A percentile compares a stretch with the other conserved stretches of the same genome.
These are phyloP conservation scores for Hydrozoanthus tunicans DNA, from an alignment of 64 coral and sea anemone genomes.

Conservation along the genomic window DNA sequence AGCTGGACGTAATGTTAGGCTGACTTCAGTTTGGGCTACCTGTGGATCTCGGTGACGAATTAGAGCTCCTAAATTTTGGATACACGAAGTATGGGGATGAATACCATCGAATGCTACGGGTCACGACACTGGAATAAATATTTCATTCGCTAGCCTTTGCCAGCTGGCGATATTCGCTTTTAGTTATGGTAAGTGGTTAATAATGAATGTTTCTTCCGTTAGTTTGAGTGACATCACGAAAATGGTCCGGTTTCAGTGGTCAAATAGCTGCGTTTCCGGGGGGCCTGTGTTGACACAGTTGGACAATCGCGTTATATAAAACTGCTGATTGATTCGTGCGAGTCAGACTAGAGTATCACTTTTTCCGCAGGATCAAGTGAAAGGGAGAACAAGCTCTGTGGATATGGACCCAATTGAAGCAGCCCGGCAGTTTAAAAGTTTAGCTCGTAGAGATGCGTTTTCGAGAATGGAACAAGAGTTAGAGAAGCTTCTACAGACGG, in stretches of 20 bases:
- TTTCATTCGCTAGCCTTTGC: background rate
- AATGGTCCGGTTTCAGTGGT: background rate
- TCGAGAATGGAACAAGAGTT: constrained; percentile 57
- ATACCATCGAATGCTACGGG: background rate
- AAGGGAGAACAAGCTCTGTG: background rate
- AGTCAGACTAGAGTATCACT: background rate
- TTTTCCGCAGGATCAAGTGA: constrained; percentile 14
- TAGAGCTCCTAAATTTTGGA: background rate
- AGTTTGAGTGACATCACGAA: background rate
- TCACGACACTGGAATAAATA: constrained; percentile 7
- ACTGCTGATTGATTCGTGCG: background rate
- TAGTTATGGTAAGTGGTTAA: constrained; percentile 43
- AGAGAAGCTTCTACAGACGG: constrained; percentile 15
- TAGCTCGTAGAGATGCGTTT: constrained; percentile 56
- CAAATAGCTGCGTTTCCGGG: background rate
- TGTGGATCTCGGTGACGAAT: too few species aligned
- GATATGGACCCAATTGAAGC: constrained; percentile 55
- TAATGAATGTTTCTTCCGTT: background rate
- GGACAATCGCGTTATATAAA: background rate
- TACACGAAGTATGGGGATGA: background rate
- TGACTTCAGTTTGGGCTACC: too few species aligned
- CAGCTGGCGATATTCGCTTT: background rate
- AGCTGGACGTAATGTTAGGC: too few species aligned
- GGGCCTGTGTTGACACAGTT: background rate
- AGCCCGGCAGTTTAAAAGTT: constrained; percentile 50